Evolutionary conservation across 2,797 vertebrate species (phyloP).

Genomic region (Melanotaenia boesemani): DNA sequence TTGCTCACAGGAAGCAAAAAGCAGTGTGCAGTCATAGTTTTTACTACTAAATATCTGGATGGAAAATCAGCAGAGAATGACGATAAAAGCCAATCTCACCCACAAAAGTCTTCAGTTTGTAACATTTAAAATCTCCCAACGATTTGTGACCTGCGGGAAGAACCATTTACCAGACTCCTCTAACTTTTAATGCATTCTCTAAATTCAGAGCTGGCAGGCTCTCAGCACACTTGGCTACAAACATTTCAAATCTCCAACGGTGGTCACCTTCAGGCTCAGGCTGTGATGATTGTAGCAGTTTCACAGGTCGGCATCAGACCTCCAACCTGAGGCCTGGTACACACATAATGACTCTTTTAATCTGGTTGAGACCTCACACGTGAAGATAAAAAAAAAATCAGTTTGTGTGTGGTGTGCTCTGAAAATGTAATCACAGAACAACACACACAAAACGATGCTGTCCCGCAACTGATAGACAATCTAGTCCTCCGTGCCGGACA

Average conservation of each 20-base stretch:
- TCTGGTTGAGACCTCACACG: too few species aligned
- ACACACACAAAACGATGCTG: too few species aligned
- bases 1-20: neutral
- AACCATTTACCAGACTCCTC: slow-evolving; percentile 17
- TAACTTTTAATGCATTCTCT: slow-evolving; percentile 42
- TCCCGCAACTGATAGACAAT: too few species aligned
- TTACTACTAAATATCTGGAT: neutral
- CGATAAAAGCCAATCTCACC: slow-evolving; percentile 24
- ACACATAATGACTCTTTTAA: too few species aligned
- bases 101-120: slow-evolving; percentile 20
- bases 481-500: too few species aligned
- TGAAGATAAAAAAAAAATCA: too few species aligned
- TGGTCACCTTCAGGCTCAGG: slow-evolving; percentile 51
- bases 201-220: slow-evolving; percentile 26
- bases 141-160: slow-evolving; percentile 24
- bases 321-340: too few species aligned
- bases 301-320: too few species aligned
- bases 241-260: slow-evolving; percentile 39
- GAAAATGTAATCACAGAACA: too few species aligned
- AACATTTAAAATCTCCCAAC: slow-evolving; percentile 28
- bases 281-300: slow-evolving; percentile 46
- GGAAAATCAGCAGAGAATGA: slow-evolving; percentile 9
- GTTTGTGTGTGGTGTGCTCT: too few species aligned
- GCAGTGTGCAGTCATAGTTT: too few species aligned
- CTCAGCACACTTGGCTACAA: slow-evolving; percentile 36